phyloP scores from a whole-genome alignment of 2,888 invertebrate genomes.

The Synanthedon andrenaeformis region DNA sequence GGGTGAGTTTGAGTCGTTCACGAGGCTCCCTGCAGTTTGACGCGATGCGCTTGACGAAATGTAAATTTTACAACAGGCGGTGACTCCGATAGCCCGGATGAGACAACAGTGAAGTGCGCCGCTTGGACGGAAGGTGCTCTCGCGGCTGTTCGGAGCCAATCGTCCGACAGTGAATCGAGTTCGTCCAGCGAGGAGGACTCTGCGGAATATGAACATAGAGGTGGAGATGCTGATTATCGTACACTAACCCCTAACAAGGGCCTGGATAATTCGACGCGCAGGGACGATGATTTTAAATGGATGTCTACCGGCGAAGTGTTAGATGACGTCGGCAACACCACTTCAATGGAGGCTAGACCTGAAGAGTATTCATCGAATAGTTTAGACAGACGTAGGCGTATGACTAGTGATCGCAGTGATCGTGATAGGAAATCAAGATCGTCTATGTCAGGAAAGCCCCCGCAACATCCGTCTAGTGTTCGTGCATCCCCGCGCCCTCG shows the following conservation, averaged over 20 bases:
- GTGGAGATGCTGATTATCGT: conserved; percentile 72
- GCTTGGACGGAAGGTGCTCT: conserved; percentile 58
- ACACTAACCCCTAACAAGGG: conserved; percentile 53
- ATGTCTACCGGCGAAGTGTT: conserved; percentile 57
- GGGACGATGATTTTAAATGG: conserved; percentile 79
- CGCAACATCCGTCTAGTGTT: conserved; percentile 52
- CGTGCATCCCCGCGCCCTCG: conserved; percentile 54
- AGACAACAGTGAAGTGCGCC: conserved; percentile 71
- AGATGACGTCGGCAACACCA: conserved; percentile 33
- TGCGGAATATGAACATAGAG: conserved; percentile 64
- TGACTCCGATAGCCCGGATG: conserved; percentile 73
- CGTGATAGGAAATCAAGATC: conserved; percentile 76
- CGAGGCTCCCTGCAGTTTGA: conserved; percentile 36
- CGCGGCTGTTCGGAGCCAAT: conserved; percentile 40
- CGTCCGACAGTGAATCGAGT: conserved; percentile 50
- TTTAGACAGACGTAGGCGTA: conserved; percentile 68
- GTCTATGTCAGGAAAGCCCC: conserved; percentile 66
- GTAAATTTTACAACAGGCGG: conserved; percentile 62
- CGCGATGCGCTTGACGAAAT: conserved; percentile 4
- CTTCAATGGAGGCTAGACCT: conserved; percentile 31
- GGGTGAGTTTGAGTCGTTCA: conserved; percentile 52
- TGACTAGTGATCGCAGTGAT: conserved; percentile 65
- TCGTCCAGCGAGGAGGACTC: conserved; percentile 50
- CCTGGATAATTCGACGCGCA: conserved; percentile 71
- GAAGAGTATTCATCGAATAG: conserved; percentile 59